phyloP scores from a whole-genome alignment of 1,140 invertebrate species.

The Rhopalosiphum maidis region DNA sequence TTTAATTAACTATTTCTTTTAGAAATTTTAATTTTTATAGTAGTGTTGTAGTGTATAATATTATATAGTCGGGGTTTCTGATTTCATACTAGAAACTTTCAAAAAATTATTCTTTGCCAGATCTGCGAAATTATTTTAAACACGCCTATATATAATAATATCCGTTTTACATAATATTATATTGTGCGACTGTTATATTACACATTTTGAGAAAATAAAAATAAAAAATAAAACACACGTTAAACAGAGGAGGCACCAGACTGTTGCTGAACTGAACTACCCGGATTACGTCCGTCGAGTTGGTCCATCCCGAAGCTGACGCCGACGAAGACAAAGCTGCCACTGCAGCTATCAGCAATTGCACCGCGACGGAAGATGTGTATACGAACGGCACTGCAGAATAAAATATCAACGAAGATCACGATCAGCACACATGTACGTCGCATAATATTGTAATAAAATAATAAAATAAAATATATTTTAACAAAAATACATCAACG shows the following conservation, averaged over 20 bases:
- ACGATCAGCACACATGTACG: background rate
- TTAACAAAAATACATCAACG: background rate
- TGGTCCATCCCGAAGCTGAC: background rate
- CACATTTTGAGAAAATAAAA: background rate
- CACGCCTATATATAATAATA: background rate
- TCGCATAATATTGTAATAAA: background rate
- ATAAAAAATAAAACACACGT: slow-evolving; percentile 55
- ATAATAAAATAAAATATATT: background rate
- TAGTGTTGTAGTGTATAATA: background rate
- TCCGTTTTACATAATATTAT: background rate
- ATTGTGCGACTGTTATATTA: background rate
- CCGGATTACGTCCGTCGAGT: slow-evolving; percentile 50
- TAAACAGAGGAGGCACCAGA: slow-evolving; percentile 60
- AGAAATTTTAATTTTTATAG: background rate
- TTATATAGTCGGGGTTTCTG: background rate
- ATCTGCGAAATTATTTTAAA: background rate
- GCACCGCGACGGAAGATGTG: background rate
- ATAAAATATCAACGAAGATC: background rate
- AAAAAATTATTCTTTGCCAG: background rate
- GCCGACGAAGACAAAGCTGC: background rate
- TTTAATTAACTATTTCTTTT: background rate
- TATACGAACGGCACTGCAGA: background rate
- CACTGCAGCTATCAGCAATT: background rate
- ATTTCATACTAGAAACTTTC: background rate
- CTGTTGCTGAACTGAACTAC: slow-evolving; percentile 60